Conservation (phyloP, 2,113 vertebrate genomes). For the Ceyx melanurus region DNA sequence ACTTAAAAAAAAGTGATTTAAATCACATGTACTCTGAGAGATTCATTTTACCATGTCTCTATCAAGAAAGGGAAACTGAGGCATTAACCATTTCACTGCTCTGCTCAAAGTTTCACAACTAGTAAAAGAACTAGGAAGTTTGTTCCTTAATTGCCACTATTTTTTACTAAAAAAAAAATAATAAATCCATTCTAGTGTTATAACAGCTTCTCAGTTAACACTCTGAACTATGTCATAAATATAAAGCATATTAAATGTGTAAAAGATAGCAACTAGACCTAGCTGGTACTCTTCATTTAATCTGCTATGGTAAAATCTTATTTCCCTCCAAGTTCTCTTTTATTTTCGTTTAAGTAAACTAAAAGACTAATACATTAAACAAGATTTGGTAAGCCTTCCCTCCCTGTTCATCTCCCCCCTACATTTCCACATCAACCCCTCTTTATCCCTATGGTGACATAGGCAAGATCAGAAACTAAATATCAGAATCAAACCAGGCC, state of each 20-base stretch:
- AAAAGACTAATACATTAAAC: neutral
- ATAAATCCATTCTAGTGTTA: neutral
- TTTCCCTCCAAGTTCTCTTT: neutral
- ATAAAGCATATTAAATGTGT: rapidly evolving
- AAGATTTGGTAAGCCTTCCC: neutral
- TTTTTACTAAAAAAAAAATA: neutral
- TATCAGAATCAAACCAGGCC: neutral
- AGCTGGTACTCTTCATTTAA: neutral
- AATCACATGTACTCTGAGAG: rapidly evolving
- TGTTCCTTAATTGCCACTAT: neutral
- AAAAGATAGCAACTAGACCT: neutral
- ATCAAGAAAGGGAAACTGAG: neutral
- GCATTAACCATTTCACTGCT: neutral
- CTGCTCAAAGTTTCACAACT: neutral
- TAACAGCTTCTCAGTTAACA: neutral
- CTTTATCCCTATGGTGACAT: neutral
- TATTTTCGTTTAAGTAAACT: neutral
- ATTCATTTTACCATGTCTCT: rapidly evolving
- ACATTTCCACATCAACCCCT: neutral
- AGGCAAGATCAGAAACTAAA: neutral
- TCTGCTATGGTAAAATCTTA: neutral
- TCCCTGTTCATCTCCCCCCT: neutral
- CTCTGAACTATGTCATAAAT: neutral
- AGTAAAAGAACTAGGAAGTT: neutral
- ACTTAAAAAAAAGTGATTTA: neutral